phyloP scores from a whole-genome alignment of 2,113 vertebrate genomes.

The Hypocryptadius cinnamomeus region DNA sequence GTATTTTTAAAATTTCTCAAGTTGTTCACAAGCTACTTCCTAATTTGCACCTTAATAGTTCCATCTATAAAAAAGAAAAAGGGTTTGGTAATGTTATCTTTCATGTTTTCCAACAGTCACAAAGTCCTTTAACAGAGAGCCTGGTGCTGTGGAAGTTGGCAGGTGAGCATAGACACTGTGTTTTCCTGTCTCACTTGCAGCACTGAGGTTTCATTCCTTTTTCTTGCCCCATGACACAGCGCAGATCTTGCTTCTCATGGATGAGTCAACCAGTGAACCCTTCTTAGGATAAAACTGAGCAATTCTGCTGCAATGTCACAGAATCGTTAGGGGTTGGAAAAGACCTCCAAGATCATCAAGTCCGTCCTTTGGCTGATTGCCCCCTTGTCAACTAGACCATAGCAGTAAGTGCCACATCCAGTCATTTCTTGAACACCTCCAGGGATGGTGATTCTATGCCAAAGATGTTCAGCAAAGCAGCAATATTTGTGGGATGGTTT shows the following conservation, averaged over 20 bases:
- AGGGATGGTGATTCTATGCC: background rate
- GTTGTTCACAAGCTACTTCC: background rate
- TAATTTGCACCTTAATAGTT: background rate
- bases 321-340: background rate
- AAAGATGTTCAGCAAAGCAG: background rate
- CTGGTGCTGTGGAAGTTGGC: background rate
- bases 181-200: background rate
- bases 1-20: background rate
- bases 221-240: background rate
- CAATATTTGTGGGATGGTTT: background rate
- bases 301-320: background rate
- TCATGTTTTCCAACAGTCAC: background rate
- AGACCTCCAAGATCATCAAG: background rate
- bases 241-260: background rate
- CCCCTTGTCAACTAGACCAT: background rate
- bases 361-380: background rate
- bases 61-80: background rate
- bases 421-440: background rate
- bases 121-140: background rate
- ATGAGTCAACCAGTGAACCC: rapidly evolving
- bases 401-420: rapidly evolving
- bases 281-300: background rate
- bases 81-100: background rate
- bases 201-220: background rate
- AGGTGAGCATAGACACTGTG: rapidly evolving